Conservation (phyloP, 2,113 vertebrate species). For the Tyto alba region DNA sequence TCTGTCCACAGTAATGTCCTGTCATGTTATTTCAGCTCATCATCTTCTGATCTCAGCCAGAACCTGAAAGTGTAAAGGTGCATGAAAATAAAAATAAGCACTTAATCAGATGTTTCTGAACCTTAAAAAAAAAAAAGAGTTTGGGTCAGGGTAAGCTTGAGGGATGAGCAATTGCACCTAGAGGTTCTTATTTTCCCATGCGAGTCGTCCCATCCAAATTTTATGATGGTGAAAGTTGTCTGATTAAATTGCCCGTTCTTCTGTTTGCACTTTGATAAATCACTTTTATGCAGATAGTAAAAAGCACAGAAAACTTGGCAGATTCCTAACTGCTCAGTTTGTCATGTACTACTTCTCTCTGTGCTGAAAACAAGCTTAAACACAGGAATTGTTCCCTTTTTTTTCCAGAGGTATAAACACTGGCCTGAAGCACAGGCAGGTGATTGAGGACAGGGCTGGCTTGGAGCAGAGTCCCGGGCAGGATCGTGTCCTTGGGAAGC, state of each 20-base stretch:
- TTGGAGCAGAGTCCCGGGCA: not conserved
- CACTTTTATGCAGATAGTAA: not conserved
- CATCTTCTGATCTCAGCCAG: not conserved
- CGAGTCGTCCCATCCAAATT: not conserved
- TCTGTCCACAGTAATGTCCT: not conserved
- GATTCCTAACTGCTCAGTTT: not conserved
- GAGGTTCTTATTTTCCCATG: not conserved
- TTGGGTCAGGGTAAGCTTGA: not conserved
- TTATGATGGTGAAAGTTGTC: not conserved
- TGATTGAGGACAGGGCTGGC: not conserved
- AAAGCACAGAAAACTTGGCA: not conserved
- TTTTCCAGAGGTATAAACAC: not conserved
- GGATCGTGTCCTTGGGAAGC: not conserved
- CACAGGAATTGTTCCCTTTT: not conserved
- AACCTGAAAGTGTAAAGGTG: not conserved
- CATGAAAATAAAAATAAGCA: not conserved
- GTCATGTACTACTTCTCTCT: not conserved
- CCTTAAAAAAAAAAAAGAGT: not conserved
- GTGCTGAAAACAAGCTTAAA: not conserved
- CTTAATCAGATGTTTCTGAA: not conserved
- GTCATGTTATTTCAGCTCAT: not conserved
- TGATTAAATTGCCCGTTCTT: not conserved
- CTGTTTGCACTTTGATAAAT: not conserved
- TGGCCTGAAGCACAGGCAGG: not conserved
- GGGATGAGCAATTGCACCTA: not conserved